phyloP scores from a whole-genome alignment of 2,888 invertebrate species.

The Phyto melanocephala region DNA sequence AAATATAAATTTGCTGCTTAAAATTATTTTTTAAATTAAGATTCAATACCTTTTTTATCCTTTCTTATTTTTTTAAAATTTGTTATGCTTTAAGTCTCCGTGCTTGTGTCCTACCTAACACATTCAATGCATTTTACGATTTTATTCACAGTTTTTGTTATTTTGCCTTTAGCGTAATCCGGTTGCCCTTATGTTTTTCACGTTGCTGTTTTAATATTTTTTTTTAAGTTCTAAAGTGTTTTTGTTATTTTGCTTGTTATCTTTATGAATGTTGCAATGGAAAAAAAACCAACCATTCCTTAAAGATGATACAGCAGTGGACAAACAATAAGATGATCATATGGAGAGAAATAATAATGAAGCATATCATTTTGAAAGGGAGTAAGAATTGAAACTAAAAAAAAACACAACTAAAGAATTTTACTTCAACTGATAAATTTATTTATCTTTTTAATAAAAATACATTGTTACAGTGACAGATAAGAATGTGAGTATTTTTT shows the following conservation, averaged over 20 bases:
- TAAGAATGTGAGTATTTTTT: background rate
- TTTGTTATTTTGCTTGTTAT: conserved; percentile 30
- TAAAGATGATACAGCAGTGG: background rate
- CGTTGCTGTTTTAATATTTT: conserved; percentile 33
- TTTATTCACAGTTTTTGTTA: background rate
- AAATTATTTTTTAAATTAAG: too few relatives aligned
- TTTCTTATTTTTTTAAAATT: background rate
- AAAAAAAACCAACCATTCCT: background rate
- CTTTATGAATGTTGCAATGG: conserved; percentile 23
- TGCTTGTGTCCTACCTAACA: background rate
- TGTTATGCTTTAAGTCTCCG: background rate
- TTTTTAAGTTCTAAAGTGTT: conserved; percentile 26
- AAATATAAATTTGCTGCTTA: too few relatives aligned
- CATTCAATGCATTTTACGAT: conserved; percentile 18
- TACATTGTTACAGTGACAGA: background rate
- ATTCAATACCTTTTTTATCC: background rate
- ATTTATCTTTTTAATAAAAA: background rate
- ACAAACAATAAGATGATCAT: background rate
- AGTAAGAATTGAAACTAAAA: background rate
- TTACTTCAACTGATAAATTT: conserved; percentile 15
- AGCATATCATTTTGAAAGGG: background rate
- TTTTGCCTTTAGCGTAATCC: conserved; percentile 52
- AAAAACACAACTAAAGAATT: background rate
- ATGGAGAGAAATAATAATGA: background rate
- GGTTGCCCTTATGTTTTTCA: conserved; percentile 40